A percentile compares a stretch with the other conserved stretches of the same genome.
phyloP scores from a whole-genome alignment of 2,888 invertebrate species.

The Nyleta sp. region DNA sequence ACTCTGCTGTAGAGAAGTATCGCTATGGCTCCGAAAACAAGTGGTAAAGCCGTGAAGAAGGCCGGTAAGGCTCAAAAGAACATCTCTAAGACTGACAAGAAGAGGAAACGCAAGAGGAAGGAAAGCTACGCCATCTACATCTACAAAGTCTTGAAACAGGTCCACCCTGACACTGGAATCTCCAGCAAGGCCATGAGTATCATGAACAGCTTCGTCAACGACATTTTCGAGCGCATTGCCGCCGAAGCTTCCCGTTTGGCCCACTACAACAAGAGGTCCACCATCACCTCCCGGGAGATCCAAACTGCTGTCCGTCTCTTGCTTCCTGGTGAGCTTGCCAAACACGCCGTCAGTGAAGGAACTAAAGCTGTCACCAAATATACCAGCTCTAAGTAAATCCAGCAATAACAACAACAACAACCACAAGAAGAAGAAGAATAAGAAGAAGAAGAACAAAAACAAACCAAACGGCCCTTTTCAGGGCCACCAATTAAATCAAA shows the following conservation, averaged over 20 bases:
- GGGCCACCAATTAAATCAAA: too few relatives aligned
- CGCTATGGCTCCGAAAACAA: slow-evolving; percentile 69
- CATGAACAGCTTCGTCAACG: slow-evolving; percentile 36
- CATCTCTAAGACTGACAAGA: slow-evolving; percentile 78
- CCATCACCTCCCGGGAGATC: slow-evolving; percentile 71
- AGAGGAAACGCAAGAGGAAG: slow-evolving; percentile 78
- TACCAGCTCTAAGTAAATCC: slow-evolving; percentile 81
- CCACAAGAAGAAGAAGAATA: too few relatives aligned
- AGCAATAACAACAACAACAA: slow-evolving; percentile 73
- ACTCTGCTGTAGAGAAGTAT: too few relatives aligned
- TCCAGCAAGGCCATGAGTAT: slow-evolving; percentile 72
- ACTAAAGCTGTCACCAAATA: too few relatives aligned
- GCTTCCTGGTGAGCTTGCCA: too few relatives aligned
- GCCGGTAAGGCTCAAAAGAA: slow-evolving; percentile 80
- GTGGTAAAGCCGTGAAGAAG: slow-evolving; percentile 80
- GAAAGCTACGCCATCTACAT: slow-evolving; percentile 83
- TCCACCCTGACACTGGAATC: slow-evolving; percentile 84
- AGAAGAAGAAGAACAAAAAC: too few relatives aligned
- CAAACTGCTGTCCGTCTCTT: slow-evolving; percentile 13
- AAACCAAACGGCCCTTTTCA: too few relatives aligned
- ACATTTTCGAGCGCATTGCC: slow-evolving; percentile 36
- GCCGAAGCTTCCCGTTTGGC: slow-evolving; percentile 31
- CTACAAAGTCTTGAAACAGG: slow-evolving; percentile 84
- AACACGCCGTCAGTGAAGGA: background rate
- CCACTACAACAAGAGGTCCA: slow-evolving; percentile 20